phyloP scores from a whole-genome alignment of 2,888 invertebrate genomes.

The Sthenelais limicola region DNA sequence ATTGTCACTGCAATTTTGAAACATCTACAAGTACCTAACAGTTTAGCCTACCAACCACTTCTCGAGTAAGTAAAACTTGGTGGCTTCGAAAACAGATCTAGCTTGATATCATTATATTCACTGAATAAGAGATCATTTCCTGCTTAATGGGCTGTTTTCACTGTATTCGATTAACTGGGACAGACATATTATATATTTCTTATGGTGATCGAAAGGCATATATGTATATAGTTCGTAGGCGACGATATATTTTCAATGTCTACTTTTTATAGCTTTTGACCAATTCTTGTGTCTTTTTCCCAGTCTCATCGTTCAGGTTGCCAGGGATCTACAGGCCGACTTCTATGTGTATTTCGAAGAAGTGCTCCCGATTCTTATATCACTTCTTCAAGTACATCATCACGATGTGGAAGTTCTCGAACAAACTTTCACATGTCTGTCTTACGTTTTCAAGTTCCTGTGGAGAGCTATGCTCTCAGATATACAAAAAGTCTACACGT shows the following conservation, averaged over 20 bases:
- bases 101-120: background rate
- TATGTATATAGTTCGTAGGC: no score
- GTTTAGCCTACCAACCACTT: conserved; percentile 84
- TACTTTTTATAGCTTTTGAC: background rate
- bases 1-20: conserved; percentile 81
- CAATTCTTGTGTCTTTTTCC: conserved; percentile 58
- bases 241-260: no score
- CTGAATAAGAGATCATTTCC: no score
- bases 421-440: conserved; percentile 87
- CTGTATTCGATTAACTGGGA: no score
- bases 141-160: no score
- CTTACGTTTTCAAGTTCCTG: conserved; percentile 91
- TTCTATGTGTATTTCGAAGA: conserved; percentile 89
- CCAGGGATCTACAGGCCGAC: conserved; percentile 89
- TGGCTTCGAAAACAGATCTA: background rate
- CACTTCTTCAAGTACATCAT: conserved; percentile 79
- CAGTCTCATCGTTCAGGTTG: conserved; percentile 87
- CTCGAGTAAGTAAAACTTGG: conserved; percentile 81
- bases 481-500: conserved; percentile 80
- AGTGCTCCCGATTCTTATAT: conserved; percentile 82
- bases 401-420: conserved; percentile 87
- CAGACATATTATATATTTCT: no score
- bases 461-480: conserved; percentile 88
- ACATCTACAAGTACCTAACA: conserved; percentile 82
- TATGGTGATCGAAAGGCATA: no score